These are phyloP conservation scores for Atta texana DNA, from an alignment of 1,140 invertebrate species.

Conservation along the genomic window DNA sequence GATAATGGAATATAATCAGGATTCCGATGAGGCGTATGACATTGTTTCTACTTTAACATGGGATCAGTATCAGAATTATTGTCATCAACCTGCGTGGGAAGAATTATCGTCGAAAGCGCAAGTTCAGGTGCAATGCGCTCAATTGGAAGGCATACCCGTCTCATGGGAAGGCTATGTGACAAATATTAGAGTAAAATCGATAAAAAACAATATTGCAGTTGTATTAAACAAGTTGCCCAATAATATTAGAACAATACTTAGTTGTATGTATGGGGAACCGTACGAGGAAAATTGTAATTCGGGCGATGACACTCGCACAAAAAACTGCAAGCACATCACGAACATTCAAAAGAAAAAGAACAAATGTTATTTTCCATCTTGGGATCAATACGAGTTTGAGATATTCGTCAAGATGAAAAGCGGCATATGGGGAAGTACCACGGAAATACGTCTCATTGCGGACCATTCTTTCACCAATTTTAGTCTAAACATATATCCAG, in stretches of 20 bases:
- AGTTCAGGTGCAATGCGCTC: conserved; percentile 90
- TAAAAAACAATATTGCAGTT: conserved; percentile 88
- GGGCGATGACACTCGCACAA: conserved; percentile 83
- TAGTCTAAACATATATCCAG: conserved; percentile 88
- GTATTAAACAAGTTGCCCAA: conserved; percentile 88
- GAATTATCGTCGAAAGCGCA: conserved; percentile 88
- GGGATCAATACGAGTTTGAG: conserved; percentile 91
- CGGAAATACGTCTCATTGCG: conserved; percentile 88
- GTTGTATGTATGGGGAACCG: conserved; percentile 90
- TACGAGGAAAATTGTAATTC: conserved; percentile 86
- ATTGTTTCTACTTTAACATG: conserved; percentile 85
- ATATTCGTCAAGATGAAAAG: conserved; percentile 90
- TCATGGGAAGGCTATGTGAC: conserved; percentile 91
- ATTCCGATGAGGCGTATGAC: conserved; percentile 74
- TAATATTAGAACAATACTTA: conserved; percentile 87
- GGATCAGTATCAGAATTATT: conserved; percentile 91
- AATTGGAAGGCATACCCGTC: conserved; percentile 89
- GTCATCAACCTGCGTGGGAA: conserved; percentile 90
- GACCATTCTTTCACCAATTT: conserved; percentile 90
- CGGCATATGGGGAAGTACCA: conserved; percentile 88
- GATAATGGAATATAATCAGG: conserved; percentile 83
- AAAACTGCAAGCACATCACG: conserved; percentile 87
- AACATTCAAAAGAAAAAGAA: conserved; percentile 86
- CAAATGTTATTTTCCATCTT: conserved; percentile 90
- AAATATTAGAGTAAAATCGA: conserved; percentile 88